Percentiles rank a stretch among this genome's conserved stretches.
Evolutionary conservation across 2,797 vertebrate genomes (phyloP).

Genomic region (Argentina silus): DNA sequence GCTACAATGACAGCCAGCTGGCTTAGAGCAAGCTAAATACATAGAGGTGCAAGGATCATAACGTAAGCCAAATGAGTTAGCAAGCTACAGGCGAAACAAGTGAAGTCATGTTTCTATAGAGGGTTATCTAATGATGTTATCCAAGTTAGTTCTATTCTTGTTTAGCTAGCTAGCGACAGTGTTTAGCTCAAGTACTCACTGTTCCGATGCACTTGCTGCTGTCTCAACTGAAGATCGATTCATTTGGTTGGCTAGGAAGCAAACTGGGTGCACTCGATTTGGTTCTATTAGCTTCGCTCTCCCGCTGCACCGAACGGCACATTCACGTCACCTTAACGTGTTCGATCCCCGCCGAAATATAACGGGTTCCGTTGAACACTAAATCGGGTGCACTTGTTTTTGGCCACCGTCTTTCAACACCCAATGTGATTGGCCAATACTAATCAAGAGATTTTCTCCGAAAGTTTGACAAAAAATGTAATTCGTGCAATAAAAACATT

Average conservation of each 20-base stretch:
- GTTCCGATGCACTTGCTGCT: conserved; percentile 26
- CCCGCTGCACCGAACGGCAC: too few species aligned
- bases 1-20: too few species aligned
- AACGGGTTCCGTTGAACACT: not conserved
- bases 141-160: too few species aligned
- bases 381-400: not conserved
- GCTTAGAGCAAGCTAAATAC: too few species aligned
- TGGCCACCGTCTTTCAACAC: not conserved
- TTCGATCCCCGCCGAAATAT: not conserved
- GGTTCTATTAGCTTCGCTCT: not conserved
- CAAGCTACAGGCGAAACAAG: too few species aligned
- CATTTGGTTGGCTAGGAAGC: not conserved
- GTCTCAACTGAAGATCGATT: conserved; percentile 48
- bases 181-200: conserved; percentile 13
- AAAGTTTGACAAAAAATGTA: conserved; percentile 23
- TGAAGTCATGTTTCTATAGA: too few species aligned
- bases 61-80: too few species aligned
- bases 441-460: conserved; percentile 22
- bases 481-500: not conserved
- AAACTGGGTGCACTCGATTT: conserved; percentile 45
- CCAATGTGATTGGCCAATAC: conserved; percentile 52
- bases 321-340: not conserved
- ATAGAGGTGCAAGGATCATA: too few species aligned
- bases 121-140: too few species aligned
- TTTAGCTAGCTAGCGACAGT: not conserved